phyloP scores from a whole-genome alignment of 2,797 vertebrate species.

The Peromyscus aztecus region DNA sequence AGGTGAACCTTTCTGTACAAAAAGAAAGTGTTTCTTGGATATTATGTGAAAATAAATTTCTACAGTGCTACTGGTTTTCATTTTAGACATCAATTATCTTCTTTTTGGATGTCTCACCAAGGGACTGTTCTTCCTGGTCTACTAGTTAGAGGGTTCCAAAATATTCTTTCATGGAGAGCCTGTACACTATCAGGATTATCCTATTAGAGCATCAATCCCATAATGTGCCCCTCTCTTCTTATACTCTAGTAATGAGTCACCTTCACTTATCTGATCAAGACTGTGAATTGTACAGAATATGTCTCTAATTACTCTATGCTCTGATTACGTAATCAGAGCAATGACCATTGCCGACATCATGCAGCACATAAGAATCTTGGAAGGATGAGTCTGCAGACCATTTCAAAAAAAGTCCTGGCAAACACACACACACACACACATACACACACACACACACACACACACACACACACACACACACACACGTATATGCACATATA shows the following conservation, averaged over 20 bases:
- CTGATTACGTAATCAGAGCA: background rate
- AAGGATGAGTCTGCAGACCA: background rate
- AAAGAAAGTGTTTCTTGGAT: conserved; percentile 55
- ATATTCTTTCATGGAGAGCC: background rate
- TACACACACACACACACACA: too few relatives aligned
- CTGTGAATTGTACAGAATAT: background rate
- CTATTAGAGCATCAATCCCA: background rate
- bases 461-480: too few relatives aligned
- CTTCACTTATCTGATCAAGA: conserved; percentile 52
- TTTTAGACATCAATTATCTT: conserved; percentile 61
- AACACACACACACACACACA: too few relatives aligned
- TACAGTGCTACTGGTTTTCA: conserved; percentile 51
- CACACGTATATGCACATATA: too few relatives aligned
- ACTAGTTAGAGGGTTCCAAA: background rate
- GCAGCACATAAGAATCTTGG: background rate
- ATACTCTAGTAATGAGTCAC: background rate
- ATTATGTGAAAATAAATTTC: conserved; percentile 66
- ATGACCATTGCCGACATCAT: background rate
- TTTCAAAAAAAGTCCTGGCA: background rate
- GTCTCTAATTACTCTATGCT: conserved; percentile 42
- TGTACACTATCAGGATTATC: background rate
- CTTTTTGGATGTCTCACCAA: conserved; percentile 19
- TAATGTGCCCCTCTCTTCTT: background rate
- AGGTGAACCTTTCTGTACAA: conserved; percentile 49
- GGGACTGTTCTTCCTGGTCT: background rate